Conservation (phyloP, 2,797 vertebrate species). For the Babyrousa celebensis region DNA sequence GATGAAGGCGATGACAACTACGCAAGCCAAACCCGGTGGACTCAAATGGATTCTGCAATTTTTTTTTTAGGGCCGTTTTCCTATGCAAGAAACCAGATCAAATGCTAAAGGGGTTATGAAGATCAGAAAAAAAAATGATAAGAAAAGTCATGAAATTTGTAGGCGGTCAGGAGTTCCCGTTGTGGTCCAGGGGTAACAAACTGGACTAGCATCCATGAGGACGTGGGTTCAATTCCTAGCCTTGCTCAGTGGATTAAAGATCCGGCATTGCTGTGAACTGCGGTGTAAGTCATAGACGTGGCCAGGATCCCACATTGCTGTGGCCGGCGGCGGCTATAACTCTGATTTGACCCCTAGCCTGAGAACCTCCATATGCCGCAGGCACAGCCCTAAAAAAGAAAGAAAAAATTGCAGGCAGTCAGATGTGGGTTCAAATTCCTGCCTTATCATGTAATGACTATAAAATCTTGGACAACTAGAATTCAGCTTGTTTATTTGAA, state of each 20-base stretch:
- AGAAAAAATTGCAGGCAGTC: background rate
- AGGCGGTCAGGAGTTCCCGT: background rate
- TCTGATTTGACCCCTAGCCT: too few species aligned
- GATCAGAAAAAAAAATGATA: background rate
- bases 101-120: background rate
- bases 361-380: too few species aligned
- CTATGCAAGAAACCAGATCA: background rate
- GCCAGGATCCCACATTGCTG: too few species aligned
- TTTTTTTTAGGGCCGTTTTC: background rate
- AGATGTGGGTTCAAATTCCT: background rate
- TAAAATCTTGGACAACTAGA: background rate
- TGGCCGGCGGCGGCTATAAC: too few species aligned
- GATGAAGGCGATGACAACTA: conserved; percentile 7
- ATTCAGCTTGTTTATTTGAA: background rate
- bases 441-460: background rate
- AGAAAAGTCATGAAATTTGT: background rate
- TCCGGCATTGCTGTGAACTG: too few species aligned
- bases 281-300: too few species aligned
- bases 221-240: too few species aligned
- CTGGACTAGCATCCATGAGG: too few species aligned
- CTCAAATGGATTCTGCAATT: background rate
- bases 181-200: too few species aligned
- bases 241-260: too few species aligned
- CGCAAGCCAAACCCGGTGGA: background rate
- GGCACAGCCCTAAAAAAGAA: too few species aligned